Evolutionary conservation across 2,113 vertebrate genomes (phyloP), one percentile per base, ranked within the genome.

Genomic region (Zosterops pallidus): DNA sequence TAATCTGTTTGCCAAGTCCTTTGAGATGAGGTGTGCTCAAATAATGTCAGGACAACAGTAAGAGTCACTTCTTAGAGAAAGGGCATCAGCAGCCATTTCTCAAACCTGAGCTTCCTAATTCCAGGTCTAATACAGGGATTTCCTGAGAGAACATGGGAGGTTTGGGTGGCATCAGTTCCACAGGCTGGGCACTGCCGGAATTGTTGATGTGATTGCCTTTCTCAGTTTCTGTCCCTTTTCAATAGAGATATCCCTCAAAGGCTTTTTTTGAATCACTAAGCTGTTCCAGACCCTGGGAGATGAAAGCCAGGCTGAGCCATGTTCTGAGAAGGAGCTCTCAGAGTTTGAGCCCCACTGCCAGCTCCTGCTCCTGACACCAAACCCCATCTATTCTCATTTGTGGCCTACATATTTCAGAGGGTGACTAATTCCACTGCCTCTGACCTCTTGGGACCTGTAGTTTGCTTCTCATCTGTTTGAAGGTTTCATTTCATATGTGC

Each of bases 281-380:
- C 65, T 83, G 29, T 55, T 80, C 62, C 82, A 87, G 87, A 62
- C 41, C 55, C 37, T 28, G 62, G 23, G 67, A 94, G 64, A 88
- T 74, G 75, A 96, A 86, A 93, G 71, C 39, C 81, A 65, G 19
- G n/a, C 75, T 80, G 33, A 77, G 82, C 59, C 65, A 55, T 14
- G 39, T 20, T 90, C 55, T 67, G 74, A 83, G 90, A 47, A 93
- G 76, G 50, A 86, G 55, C 59, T 59, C 5, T 57, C 63, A n/a
- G 78, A 77, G 56, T 41, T 18, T 67, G 70, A 88, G 90, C 70
- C 83, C 29, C 24, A 62, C 70, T 74, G 68, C 78, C 71, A 92
- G 26, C 42, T 85, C 90, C 63, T 97, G 55, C 70, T 91, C 59
- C 78, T 80, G 68, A 47, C 64, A 92, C 67, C 82, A 91, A 95